Evolutionary conservation across 2,113 vertebrate species (phyloP).

Genomic region (Reinhardtius hippoglossoides): DNA sequence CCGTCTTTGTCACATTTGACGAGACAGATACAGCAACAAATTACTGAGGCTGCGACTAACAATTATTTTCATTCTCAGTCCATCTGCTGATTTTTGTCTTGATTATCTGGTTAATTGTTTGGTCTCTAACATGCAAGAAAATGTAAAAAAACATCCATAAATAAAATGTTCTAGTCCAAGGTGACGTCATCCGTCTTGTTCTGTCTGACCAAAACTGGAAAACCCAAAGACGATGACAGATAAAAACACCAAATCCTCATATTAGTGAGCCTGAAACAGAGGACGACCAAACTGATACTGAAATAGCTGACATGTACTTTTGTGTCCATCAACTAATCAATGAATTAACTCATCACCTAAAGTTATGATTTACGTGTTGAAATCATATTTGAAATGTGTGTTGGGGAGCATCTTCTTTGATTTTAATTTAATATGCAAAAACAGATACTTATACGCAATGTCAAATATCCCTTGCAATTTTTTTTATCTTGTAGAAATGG

Average conservation of each 20-base stretch:
- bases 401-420: too few species aligned
- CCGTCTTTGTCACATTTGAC: slow-evolving; percentile 34
- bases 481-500: too few species aligned
- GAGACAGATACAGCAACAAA: slow-evolving; percentile 23
- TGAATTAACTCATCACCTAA: background rate
- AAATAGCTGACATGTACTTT: background rate
- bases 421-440: too few species aligned
- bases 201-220: background rate
- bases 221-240: background rate
- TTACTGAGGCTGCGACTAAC: background rate
- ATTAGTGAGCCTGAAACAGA: background rate
- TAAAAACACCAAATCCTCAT: background rate
- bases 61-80: background rate
- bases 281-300: background rate
- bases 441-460: too few species aligned
- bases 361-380: background rate
- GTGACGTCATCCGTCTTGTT: background rate
- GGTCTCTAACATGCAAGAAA: background rate
- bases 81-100: background rate
- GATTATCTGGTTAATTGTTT: background rate
- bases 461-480: too few species aligned
- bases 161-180: background rate
- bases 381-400: background rate
- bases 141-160: background rate
- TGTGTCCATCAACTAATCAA: background rate